phyloP scores from a whole-genome alignment of 2,888 invertebrate species.

The Tipula confusa region DNA sequence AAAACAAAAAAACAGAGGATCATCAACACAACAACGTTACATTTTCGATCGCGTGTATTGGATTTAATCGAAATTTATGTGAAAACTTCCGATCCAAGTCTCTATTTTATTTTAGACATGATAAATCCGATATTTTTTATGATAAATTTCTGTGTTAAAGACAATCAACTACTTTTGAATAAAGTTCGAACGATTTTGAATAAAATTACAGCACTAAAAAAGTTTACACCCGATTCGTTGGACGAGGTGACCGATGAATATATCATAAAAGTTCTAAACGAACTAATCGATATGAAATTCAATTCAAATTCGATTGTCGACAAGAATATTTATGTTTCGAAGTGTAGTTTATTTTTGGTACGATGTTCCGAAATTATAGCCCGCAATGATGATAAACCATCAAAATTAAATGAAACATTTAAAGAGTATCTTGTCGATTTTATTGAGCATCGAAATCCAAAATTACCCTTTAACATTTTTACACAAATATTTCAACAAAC shows the following conservation, averaged over 20 bases:
- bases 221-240: conserved; percentile 36
- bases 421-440: conserved; percentile 41
- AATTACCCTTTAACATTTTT: conserved; percentile 61
- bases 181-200: conserved; percentile 52
- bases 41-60: conserved; percentile 69
- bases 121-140: conserved; percentile 63
- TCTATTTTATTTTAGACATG: conserved; percentile 65
- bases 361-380: background rate
- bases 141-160: conserved; percentile 65
- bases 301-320: conserved; percentile 37
- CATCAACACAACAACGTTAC: conserved; percentile 62
- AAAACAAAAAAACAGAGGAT: conserved; percentile 57
- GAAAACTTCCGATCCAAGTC: conserved; percentile 60
- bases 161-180: conserved; percentile 62
- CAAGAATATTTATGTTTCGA: background rate
- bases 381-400: background rate
- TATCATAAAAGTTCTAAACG: conserved; percentile 40
- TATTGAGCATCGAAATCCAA: conserved; percentile 42
- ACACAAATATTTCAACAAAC: conserved; percentile 58
- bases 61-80: conserved; percentile 71
- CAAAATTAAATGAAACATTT: conserved; percentile 36
- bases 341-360: background rate
- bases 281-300: conserved; percentile 42
- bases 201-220: conserved; percentile 39
- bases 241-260: conserved; percentile 40